Conservation (phyloP, 2,113 vertebrate genomes). For the Pterocles orientalis region DNA sequence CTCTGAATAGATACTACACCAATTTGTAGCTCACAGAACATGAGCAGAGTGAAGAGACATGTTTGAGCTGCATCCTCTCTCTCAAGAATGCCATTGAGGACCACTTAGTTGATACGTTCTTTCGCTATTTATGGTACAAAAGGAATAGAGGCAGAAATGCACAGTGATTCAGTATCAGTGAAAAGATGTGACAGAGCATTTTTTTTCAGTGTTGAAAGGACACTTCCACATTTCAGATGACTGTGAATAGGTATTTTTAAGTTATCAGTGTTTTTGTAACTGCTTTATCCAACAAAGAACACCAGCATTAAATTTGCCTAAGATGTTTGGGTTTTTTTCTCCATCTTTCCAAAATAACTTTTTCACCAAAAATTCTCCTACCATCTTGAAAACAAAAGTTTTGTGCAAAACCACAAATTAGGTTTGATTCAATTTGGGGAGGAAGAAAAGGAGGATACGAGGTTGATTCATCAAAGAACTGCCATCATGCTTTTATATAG, state of each 20-base stretch:
- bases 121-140: neutral
- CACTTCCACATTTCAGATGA: neutral
- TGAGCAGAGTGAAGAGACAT: neutral
- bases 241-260: neutral
- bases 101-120: neutral
- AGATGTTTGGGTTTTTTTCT: neutral
- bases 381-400: neutral
- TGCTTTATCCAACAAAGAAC: neutral
- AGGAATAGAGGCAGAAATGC: neutral
- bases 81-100: neutral
- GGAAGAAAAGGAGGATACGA: neutral
- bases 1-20: neutral
- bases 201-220: neutral
- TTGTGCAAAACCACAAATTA: neutral
- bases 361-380: neutral
- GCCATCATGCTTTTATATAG: neutral
- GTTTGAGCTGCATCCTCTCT: neutral
- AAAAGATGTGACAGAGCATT: neutral
- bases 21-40: neutral
- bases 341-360: neutral
- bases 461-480: neutral
- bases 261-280: neutral
- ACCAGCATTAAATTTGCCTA: neutral
- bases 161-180: neutral
- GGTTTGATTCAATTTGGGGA: fast-evolving